Evolutionary conservation across 1,140 invertebrate species (phyloP).

Genomic region (Caligus rogercresseyi): DNA sequence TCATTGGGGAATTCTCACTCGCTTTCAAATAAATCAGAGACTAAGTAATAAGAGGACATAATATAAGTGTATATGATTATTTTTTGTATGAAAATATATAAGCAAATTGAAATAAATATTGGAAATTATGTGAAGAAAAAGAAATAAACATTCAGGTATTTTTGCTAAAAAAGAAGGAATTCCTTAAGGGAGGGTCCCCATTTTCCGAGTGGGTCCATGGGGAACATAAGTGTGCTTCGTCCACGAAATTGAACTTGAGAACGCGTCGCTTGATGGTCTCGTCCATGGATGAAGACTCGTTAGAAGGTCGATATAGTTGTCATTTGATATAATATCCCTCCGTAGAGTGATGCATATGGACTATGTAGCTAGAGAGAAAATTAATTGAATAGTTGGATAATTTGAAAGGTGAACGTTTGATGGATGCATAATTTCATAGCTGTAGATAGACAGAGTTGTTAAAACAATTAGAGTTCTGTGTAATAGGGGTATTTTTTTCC

Average conservation of each 20-base stretch:
- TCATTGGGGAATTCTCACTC: constrained; percentile 39
- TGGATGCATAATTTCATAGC: too few species aligned
- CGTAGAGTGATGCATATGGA: background rate
- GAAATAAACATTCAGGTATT: too few species aligned
- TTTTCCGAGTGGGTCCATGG: constrained; percentile 8
- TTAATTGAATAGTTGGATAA: too few species aligned
- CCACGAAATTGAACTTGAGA: constrained; percentile 9
- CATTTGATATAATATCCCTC: constrained; percentile 11
- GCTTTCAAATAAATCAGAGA: background rate
- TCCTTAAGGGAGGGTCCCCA: background rate
- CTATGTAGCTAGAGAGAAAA: constrained; percentile 11
- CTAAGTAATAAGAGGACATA: too few species aligned
- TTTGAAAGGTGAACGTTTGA: too few species aligned
- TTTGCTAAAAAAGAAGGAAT: constrained; percentile 16
- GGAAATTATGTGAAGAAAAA: too few species aligned
- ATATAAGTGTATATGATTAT: too few species aligned
- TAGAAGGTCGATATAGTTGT: constrained; percentile 1
- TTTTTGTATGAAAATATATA: too few species aligned
- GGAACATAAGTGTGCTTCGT: constrained; percentile 6
- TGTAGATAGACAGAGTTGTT: too few species aligned
- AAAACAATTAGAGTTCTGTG: too few species aligned
- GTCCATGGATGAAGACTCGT: background rate
- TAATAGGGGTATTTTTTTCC: too few species aligned
- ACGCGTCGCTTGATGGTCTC: constrained; percentile 7
- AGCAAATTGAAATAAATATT: too few species aligned